Base-by-base conservation (phyloP, 2,113 vertebrate species). In the Boulengeromyrus knoepffleri region DNA sequence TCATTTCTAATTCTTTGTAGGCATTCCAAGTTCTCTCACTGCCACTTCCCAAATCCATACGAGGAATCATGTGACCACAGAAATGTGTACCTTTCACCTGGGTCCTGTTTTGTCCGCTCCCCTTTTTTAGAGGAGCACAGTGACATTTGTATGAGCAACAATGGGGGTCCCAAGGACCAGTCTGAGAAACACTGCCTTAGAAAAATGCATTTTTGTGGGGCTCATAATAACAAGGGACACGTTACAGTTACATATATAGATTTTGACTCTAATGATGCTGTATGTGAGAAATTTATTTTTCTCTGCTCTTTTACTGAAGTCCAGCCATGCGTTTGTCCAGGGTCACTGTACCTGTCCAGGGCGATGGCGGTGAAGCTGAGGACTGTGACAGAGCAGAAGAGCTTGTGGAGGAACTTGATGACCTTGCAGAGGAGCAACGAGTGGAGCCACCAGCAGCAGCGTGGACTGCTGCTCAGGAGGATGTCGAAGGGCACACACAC, bases 401-500 rank as follows among this genome's bases (percentile, higher is more conserved):
- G 97, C 92, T 97, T 98, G 91, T 99, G 99, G 77, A 99, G 95
- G 94, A 99, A 99, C 93, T 99, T 99, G 93, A 98, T 94, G 84
- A 96, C 94, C 94, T 97, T 99, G 95, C 98, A 99, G 95, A 99
- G 96, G 70, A 97, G 90, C 93, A 97, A 93, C 0, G 96, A 96
- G 85, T 98, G 97, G 83, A 98, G 95, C 98, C 98, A 99, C 97
- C 97, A 97, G 95, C 99, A 99, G 93, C 99, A 99, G 91, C 95
- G 96, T 0, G 98, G 98, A 89, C 97, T 98, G 93, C 96, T 95
- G 58, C 97, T 97, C 21, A 99, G 97, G 39, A 97, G 94, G 90
- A 99, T 96, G 93, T 99, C 98, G n/a, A 99, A 99, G 93, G 99
- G 99, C 90, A 99, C 96, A 0, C 99, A 99, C 91, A 97, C 96